A percentile compares a stretch with the other conserved stretches of the same genome.
Conservation (phyloP, 1,140 invertebrate species). For the Coboldia fuscipes region DNA sequence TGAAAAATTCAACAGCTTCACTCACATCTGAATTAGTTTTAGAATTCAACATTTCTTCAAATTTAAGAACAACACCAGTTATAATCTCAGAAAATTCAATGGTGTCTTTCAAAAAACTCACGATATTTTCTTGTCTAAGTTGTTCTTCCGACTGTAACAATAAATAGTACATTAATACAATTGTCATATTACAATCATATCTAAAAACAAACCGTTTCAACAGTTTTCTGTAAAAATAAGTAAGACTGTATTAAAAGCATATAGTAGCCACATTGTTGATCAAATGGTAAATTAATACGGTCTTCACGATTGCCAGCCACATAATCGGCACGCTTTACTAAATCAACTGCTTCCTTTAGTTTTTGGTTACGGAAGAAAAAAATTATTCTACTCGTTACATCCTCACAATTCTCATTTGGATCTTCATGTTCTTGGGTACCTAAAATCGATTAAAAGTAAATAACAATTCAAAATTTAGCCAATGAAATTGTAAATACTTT, state of each 20-base stretch:
- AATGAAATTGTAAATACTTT: constrained; percentile 7
- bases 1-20: constrained; percentile 70
- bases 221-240: constrained; percentile 5
- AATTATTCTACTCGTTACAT: constrained; percentile 9
- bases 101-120: constrained; percentile 35
- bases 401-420: constrained; percentile 15
- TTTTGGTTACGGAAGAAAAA: constrained; percentile 11
- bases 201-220: not conserved
- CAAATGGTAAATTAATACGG: constrained; percentile 2
- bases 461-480: not conserved
- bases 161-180: not conserved
- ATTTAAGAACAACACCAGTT: constrained; percentile 41
- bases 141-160: constrained; percentile 11
- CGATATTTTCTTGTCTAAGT: constrained; percentile 27
- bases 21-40: constrained; percentile 52
- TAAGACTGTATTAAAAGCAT: constrained; percentile 13
- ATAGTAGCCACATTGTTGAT: constrained; percentile 14
- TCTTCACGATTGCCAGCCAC: too few relatives aligned
- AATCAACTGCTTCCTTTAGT: constrained; percentile 10
- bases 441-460: constrained; percentile 1
- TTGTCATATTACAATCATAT: not conserved
- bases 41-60: constrained; percentile 50
- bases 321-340: not conserved
- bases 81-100: constrained; percentile 42
- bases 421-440: constrained; percentile 6